Conservation (phyloP, 2,113 vertebrate genomes). For the Scopus umbretta region DNA sequence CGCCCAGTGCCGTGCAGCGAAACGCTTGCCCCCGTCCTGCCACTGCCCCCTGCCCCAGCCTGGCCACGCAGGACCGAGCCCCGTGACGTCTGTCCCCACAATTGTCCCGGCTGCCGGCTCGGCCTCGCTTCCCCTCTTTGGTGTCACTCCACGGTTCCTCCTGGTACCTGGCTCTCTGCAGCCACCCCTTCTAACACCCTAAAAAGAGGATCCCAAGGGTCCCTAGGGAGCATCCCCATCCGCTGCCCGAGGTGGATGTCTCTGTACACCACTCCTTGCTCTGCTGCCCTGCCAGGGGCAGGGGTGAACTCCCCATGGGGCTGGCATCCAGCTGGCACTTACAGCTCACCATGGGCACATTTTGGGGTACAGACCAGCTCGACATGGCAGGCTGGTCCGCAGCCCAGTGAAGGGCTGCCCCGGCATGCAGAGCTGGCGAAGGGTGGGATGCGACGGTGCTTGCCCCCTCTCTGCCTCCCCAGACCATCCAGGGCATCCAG, state of each 20-base stretch:
- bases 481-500: slow-evolving; percentile 85
- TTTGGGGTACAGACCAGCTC: neutral
- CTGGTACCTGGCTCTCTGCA: neutral
- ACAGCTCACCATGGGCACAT: neutral
- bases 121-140: neutral
- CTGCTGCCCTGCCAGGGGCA: neutral
- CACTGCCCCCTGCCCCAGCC: neutral
- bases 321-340: neutral
- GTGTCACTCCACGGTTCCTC: neutral
- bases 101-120: rapidly evolving
- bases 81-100: rapidly evolving
- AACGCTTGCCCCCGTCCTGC: neutral
- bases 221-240: neutral
- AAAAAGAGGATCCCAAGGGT: neutral
- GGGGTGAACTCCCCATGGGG: neutral
- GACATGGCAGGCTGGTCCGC: neutral
- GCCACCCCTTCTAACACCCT: neutral
- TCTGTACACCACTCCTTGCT: neutral
- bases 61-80: rapidly evolving
- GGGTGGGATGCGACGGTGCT: rapidly evolving
- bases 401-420: neutral
- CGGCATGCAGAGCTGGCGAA: rapidly evolving
- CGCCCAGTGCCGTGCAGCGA: neutral
- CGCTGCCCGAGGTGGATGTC: neutral
- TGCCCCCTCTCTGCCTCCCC: neutral